These are phyloP conservation scores for Ceratothoa steindachneri DNA, from an alignment of 2,888 invertebrate species.

Conservation along the genomic window DNA sequence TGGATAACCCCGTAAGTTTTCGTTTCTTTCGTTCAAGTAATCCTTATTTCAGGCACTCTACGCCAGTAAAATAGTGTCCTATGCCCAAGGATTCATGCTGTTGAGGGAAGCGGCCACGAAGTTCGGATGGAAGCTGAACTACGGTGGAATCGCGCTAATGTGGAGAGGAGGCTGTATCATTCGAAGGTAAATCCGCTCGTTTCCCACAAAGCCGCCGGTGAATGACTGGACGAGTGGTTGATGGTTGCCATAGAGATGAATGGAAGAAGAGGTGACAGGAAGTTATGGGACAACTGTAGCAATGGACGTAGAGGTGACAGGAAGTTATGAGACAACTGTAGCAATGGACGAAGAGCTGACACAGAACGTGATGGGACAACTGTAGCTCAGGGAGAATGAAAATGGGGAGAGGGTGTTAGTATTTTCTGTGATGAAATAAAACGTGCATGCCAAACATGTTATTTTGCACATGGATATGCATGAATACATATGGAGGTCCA, in stretches of 20 bases:
- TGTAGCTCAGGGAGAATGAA: no score
- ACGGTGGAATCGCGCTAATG: conserved; percentile 97
- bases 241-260: no score
- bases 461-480: not conserved
- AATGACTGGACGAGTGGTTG: no score
- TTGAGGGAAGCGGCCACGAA: conserved; percentile 85
- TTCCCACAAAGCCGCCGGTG: not conserved
- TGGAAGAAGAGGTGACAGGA: not conserved
- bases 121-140: conserved; percentile 91
- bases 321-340: not conserved
- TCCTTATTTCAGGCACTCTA: conserved; percentile 70
- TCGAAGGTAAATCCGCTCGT: conserved; percentile 55
- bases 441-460: not conserved
- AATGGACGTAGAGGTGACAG: not conserved
- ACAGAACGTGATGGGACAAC: not conserved
- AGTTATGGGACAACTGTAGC: not conserved
- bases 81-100: conserved; percentile 97
- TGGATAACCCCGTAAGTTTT: no score
- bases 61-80: conserved; percentile 96
- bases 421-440: not conserved
- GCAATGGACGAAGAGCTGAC: not conserved
- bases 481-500: not conserved
- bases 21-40: not conserved
- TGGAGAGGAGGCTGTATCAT: conserved; percentile 99
- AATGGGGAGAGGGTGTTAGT: not conserved